Conservation (phyloP, 2,113 vertebrate genomes). For the Cariama cristata region DNA sequence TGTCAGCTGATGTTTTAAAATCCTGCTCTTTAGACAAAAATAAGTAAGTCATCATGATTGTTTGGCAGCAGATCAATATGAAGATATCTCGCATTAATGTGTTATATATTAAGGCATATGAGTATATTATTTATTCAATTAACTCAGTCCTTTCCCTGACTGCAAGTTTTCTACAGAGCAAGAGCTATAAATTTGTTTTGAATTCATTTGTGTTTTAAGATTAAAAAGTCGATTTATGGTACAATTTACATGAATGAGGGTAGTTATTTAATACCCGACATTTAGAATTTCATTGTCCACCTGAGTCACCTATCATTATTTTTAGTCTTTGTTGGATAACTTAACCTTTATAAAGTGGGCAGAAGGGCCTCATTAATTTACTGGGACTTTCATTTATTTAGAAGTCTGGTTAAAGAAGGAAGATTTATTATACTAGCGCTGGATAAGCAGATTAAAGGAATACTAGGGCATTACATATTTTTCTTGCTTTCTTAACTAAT, state of each 20-base stretch:
- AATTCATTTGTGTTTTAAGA: neutral
- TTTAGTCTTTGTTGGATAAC: neutral
- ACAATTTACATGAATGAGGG: neutral
- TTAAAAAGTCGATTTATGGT: neutral
- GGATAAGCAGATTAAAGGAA: neutral
- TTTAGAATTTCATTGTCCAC: neutral
- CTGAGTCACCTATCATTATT: neutral
- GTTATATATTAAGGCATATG: neutral
- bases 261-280: neutral
- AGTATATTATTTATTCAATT: neutral
- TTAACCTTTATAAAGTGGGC: neutral
- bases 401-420: neutral
- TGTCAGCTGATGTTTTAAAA: neutral
- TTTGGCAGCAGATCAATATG: neutral
- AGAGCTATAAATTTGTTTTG: neutral
- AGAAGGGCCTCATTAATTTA: neutral
- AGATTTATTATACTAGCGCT: neutral
- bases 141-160: neutral
- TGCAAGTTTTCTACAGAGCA: neutral
- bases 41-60: neutral
- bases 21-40: neutral
- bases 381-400: neutral
- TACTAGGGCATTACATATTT: neutral
- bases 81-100: neutral
- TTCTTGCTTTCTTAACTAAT: neutral